Conservation (phyloP, 2,888 invertebrate genomes). For the Oegoconia quadripuncta region DNA sequence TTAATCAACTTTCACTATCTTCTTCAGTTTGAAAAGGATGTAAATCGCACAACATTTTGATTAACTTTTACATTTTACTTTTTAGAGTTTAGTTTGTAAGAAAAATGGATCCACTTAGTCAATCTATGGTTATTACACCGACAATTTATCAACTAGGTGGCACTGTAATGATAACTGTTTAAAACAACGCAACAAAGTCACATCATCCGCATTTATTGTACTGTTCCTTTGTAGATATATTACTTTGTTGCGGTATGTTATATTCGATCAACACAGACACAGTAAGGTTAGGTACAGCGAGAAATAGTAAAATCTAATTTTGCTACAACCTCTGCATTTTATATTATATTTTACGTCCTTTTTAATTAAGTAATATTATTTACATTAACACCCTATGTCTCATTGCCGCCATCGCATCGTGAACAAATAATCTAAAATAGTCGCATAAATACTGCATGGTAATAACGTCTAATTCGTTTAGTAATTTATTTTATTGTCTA, state of each 20-base stretch:
- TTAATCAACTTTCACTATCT: too few species aligned
- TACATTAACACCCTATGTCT: slow-evolving; percentile 43
- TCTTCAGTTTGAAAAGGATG: too few species aligned
- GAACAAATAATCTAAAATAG: slow-evolving; percentile 4
- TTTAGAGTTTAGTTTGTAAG: too few species aligned
- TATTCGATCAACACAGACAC: slow-evolving; percentile 27
- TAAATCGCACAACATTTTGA: too few species aligned
- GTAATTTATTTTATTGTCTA: too few species aligned
- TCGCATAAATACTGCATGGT: background rate
- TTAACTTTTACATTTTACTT: too few species aligned
- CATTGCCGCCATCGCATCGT: slow-evolving; percentile 16
- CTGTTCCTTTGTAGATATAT: too few species aligned
- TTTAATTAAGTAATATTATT: slow-evolving; percentile 36
- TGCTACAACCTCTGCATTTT: slow-evolving; percentile 51
- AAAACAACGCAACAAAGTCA: slow-evolving; percentile 46
- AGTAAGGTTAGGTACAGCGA: slow-evolving; percentile 37
- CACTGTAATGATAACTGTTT: slow-evolving; percentile 22
- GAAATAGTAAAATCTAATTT: slow-evolving; percentile 41
- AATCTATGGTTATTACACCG: background rate
- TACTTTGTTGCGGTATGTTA: too few species aligned
- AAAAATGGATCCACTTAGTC: too few species aligned
- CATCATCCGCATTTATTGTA: slow-evolving; percentile 22
- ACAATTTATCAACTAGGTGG: slow-evolving; percentile 29
- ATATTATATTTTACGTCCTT: slow-evolving; percentile 24
- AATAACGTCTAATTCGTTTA: too few species aligned